phyloP scores from a whole-genome alignment of 2,797 vertebrate genomes.

The Dipus sagitta region DNA sequence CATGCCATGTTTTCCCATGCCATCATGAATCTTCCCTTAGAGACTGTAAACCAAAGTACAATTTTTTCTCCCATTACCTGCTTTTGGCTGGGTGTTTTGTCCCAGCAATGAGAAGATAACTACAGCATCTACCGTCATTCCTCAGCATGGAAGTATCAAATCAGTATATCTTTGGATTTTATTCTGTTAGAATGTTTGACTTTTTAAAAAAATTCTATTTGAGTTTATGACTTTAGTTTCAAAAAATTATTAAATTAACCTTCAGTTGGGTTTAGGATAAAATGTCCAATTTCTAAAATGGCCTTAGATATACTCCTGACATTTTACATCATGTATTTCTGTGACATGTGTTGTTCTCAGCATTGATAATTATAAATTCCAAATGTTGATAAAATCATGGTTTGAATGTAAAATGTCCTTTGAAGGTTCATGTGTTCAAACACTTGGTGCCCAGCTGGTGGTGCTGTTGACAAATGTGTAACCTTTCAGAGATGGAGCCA shows the following conservation, averaged over 20 bases:
- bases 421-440: too few species aligned
- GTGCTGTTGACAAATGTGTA: too few species aligned
- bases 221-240: not conserved
- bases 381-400: not conserved
- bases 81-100: too few species aligned
- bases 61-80: too few species aligned
- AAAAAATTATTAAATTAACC: not conserved
- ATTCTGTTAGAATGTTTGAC: not conserved
- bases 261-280: not conserved
- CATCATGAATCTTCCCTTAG: too few species aligned
- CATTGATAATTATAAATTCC: not conserved
- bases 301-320: not conserved
- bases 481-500: too few species aligned
- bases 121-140: not conserved
- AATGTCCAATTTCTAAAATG: not conserved
- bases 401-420: too few species aligned
- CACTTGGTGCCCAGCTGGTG: too few species aligned
- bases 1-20: too few species aligned
- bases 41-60: too few species aligned
- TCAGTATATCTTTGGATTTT: not conserved
- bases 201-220: not conserved
- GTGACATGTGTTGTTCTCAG: not conserved
- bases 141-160: not conserved
- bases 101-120: too few species aligned
- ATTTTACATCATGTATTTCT: not conserved